Evolutionary conservation across 2,888 invertebrate species (phyloP).

Genomic region (Mimumesa dahlbomi): DNA sequence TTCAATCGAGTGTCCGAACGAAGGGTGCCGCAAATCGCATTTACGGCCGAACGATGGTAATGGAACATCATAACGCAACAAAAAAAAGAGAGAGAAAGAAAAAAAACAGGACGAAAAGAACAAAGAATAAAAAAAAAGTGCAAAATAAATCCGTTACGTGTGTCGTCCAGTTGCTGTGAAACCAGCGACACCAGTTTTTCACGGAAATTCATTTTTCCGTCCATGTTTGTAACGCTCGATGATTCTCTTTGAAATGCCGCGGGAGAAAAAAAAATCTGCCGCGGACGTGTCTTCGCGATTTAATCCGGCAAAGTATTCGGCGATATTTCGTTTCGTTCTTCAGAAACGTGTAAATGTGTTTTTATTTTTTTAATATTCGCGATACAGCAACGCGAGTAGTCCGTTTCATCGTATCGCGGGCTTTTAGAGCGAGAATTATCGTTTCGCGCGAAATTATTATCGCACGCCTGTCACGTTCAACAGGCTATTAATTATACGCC

Average conservation of each 20-base stretch:
- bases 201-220: too few relatives aligned
- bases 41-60: constrained; percentile 23
- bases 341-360: too few relatives aligned
- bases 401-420: background rate
- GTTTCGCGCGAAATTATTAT: constrained; percentile 43
- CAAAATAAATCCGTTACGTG: too few relatives aligned
- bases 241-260: background rate
- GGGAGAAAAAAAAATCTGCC: too few relatives aligned
- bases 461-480: constrained; percentile 37
- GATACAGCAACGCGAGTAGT: background rate
- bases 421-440: constrained; percentile 17
- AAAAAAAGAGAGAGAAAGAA: constrained; percentile 4
- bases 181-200: too few relatives aligned
- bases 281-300: too few relatives aligned
- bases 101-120: background rate
- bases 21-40: constrained; percentile 21
- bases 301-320: too few relatives aligned
- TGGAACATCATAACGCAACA: constrained; percentile 8
- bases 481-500: constrained; percentile 50
- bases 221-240: too few relatives aligned
- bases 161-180: too few relatives aligned
- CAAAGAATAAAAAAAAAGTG: background rate
- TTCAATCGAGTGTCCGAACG: constrained; percentile 32
- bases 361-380: background rate
- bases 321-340: too few relatives aligned